Percentiles rank a stretch among this genome's conserved stretches.
These are phyloP conservation scores for Pan paniscus DNA, from an alignment of 2,113 vertebrate genomes.

Conservation along the genomic window DNA sequence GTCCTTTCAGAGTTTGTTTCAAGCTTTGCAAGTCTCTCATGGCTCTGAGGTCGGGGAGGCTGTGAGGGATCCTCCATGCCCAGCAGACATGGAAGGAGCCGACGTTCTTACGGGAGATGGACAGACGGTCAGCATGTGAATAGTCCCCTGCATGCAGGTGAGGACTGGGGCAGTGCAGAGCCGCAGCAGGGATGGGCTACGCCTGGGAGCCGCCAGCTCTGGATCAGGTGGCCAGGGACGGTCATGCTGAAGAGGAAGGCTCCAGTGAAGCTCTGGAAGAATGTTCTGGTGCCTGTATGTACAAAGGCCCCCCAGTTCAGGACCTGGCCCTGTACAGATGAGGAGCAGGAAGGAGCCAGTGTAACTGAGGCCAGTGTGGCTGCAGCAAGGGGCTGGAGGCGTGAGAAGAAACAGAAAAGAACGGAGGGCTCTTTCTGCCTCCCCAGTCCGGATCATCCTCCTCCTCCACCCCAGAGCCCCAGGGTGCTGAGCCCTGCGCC, in stretches of 20 bases:
- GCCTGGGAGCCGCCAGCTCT: fast-evolving
- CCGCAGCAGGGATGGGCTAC: fast-evolving
- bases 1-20: neutral
- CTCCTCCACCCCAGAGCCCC: neutral
- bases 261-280: neutral
- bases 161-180: no score
- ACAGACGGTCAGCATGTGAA: fast-evolving
- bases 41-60: neutral
- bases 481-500: fast-evolving
- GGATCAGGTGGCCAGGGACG: neutral
- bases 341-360: neutral
- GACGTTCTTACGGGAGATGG: fast-evolving
- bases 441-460: neutral
- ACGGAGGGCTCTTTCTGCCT: no score
- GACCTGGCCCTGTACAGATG: neutral
- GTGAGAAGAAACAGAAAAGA: neutral
- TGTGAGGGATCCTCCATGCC: neutral
- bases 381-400: neutral
- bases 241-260: neutral
- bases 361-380: neutral
- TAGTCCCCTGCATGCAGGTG: neutral
- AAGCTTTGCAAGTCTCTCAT: neutral
- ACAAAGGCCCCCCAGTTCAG: neutral
- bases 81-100: fast-evolving
- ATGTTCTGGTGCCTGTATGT: neutral